Conservation (phyloP, 1,140 invertebrate genomes). For the Lucilia cuprina region DNA sequence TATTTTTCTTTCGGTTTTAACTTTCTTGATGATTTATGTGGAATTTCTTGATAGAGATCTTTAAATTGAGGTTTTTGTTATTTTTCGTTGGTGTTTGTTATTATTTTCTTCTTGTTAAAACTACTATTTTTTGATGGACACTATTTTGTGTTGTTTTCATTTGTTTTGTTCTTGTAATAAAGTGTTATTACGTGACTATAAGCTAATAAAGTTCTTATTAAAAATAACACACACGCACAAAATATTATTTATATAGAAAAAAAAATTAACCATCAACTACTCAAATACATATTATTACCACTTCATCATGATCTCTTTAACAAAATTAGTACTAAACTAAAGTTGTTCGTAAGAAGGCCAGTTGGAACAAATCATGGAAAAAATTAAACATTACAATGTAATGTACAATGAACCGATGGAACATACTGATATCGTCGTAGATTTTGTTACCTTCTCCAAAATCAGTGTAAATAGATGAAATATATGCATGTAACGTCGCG, state of each 20-base stretch:
- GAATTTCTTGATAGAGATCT: constrained; percentile 23
- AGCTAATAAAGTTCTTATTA: constrained; percentile 29
- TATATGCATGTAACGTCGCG: too few relatives aligned
- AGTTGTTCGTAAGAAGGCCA: too few relatives aligned
- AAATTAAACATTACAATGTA: too few relatives aligned
- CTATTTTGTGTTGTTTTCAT: background rate
- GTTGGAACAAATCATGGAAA: background rate
- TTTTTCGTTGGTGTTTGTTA: background rate
- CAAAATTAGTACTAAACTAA: too few relatives aligned
- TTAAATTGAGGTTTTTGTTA: background rate
- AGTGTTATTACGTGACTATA: constrained; percentile 31
- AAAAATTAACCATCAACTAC: too few relatives aligned
- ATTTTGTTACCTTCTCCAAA: too few relatives aligned
- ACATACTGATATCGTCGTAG: too few relatives aligned
- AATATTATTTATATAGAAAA: too few relatives aligned
- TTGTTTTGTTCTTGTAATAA: constrained; percentile 20
- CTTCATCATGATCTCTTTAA: constrained; percentile 26
- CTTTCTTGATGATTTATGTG: constrained; percentile 24
- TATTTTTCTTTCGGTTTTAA: too few relatives aligned
- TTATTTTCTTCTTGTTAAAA: background rate
- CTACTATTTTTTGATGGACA: background rate
- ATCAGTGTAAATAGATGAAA: too few relatives aligned
- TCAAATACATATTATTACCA: background rate
- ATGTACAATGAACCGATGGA: too few relatives aligned
- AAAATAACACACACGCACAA: background rate